Base-by-base conservation (phyloP, 2,797 vertebrate genomes). In the Coregonus sp. region DNA sequence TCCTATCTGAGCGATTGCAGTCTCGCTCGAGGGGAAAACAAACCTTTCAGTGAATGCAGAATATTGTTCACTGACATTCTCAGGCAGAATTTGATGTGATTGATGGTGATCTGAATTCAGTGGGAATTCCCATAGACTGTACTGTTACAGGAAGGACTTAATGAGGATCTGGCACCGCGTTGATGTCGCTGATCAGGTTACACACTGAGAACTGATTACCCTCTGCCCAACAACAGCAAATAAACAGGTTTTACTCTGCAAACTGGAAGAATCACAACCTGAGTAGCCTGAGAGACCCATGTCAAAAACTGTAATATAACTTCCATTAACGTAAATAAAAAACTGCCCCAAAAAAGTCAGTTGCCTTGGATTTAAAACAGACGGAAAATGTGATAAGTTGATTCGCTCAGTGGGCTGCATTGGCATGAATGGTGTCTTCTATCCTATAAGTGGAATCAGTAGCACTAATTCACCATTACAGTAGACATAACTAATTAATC, bases 61-160 rank as follows among this genome's bases (percentile, higher is more conserved):
- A 80, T 68, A 67, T 80, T 73, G 70, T 37, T 73, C 70, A 72
- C 37, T 18, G 18, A 76, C 75, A 74, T 76, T 74, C 71, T 33
- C 73, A 35, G 40, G 75, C 72, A 77, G 73, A 52, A 68, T 75
- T 78, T 74, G 69, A 77, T 65, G 51, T 65, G 73, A 74, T 77
- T 73, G 63, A 71, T n/a, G 37, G 20, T 51, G 9, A 47, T 59
- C 65, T 72, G 51, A 78, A 52, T 70, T 72, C 61, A 75, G 73
- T 5, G 12, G 31, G 33, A 67, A 35, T 52, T 50, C 25, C 4
- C 40, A 47, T 31, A 7, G 20, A 72, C 70, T 14, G 70, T 15
- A 54, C 37, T 51, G 50, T 72, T 56, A n/a, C 16, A n/a, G 18
- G n/a, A 18, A 20, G 5, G 59, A 25, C 25, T 63, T 63, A 20